These are phyloP conservation scores for Megastigmus dorsalis DNA, from an alignment of 2,888 invertebrate species.

Conservation along the genomic window DNA sequence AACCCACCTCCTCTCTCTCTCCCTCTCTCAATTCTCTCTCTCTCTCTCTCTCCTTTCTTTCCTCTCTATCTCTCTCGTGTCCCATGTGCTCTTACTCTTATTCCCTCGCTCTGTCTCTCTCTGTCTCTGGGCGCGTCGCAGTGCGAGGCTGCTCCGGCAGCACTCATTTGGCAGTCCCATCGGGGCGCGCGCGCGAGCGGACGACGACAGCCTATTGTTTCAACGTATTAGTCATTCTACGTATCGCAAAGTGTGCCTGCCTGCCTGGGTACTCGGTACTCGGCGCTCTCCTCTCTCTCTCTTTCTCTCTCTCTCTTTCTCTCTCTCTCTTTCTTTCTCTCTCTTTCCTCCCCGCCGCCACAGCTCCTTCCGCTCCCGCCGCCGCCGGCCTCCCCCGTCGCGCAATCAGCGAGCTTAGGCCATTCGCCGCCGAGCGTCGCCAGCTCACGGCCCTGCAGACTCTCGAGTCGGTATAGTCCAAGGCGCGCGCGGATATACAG, in stretches of 20 bases:
- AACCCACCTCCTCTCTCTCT: conserved; percentile 59
- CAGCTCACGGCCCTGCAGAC: conserved; percentile 67
- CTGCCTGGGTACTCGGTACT: conserved; percentile 59
- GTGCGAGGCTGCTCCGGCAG: conserved; percentile 39
- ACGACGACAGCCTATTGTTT: conserved; percentile 73
- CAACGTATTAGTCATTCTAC: conserved; percentile 74
- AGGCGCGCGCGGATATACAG: too few species aligned
- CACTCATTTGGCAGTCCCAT: conserved; percentile 65
- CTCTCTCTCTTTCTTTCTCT: conserved; percentile 55
- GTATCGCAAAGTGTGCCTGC: conserved; percentile 73
- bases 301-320: conserved; percentile 53
- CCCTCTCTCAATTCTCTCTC: conserved; percentile 43
- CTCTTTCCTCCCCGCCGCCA: conserved; percentile 1
- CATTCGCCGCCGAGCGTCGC: conserved; percentile 66
- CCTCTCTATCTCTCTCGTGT: conserved; percentile 39
- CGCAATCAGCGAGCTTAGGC: conserved; percentile 59
- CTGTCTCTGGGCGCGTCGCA: too few species aligned
- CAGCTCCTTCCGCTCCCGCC: not conserved
- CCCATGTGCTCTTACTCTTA: conserved; percentile 56
- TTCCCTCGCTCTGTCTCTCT: conserved; percentile 58
- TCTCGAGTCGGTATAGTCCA: too few species aligned
- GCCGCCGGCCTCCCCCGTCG: not conserved
- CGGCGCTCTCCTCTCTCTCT: not conserved
- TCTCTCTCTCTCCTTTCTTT: conserved; percentile 51
- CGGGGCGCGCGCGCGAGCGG: conserved; percentile 59